A percentile compares a stretch with the other conserved stretches of the same genome.
These are phyloP conservation scores for Zaprionus camerounensis DNA, from an alignment of 1,140 invertebrate genomes.

Conservation along the genomic window DNA sequence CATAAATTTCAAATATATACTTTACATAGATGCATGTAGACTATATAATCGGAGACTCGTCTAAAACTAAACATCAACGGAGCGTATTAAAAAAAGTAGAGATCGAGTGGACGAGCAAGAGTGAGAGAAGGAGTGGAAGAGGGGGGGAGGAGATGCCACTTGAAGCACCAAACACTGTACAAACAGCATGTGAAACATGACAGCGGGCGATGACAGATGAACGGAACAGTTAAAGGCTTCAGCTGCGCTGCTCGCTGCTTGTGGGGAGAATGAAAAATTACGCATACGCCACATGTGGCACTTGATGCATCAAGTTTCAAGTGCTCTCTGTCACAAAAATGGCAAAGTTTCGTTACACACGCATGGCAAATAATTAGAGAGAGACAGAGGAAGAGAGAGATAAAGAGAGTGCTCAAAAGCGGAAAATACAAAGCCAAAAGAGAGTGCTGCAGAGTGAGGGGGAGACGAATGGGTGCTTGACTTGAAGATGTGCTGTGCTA, in stretches of 20 bases:
- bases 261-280: slow-evolving; percentile 66
- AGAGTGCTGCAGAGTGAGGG: neutral
- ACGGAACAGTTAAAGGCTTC: slow-evolving; percentile 31
- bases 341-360: slow-evolving; percentile 49
- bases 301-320: slow-evolving; percentile 63
- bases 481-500: neutral
- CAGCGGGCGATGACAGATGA: slow-evolving; percentile 40
- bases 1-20: slow-evolving; percentile 71
- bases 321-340: slow-evolving; percentile 65
- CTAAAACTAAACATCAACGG: slow-evolving; percentile 74
- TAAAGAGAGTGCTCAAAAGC: neutral
- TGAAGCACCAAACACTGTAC: slow-evolving; percentile 36
- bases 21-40: neutral
- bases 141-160: slow-evolving; percentile 29
- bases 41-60: slow-evolving; percentile 32
- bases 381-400: neutral
- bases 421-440: slow-evolving; percentile 2
- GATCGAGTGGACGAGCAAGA: neutral
- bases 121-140: neutral
- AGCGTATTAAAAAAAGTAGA: slow-evolving; percentile 17
- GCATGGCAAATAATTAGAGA: slow-evolving; percentile 61
- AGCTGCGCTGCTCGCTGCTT: slow-evolving; percentile 16
- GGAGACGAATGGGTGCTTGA: neutral
- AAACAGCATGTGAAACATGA: slow-evolving; percentile 66
- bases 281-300: slow-evolving; percentile 62